A percentile compares a stretch with the other conserved stretches of the same genome.
Evolutionary conservation across 2,113 vertebrate species (phyloP).

Genomic region (Trichomycterus rosablanca): DNA sequence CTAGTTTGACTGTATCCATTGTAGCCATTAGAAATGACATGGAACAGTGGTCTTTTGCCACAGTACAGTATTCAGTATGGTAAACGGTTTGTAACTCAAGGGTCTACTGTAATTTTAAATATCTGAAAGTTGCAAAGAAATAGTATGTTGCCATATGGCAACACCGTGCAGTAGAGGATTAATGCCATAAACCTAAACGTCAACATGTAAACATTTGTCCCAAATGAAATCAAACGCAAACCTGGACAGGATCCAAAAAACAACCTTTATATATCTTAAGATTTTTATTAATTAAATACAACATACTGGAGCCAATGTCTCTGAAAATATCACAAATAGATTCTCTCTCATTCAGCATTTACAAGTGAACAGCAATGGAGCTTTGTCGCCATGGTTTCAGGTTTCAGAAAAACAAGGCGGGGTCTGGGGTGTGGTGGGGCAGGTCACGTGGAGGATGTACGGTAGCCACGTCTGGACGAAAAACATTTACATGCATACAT

Average conservation of each 20-base stretch:
- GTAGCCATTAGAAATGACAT: too few species aligned
- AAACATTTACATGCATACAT: conserved; percentile 99
- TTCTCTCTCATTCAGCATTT: conserved; percentile 98
- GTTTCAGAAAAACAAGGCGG: conserved; percentile 33
- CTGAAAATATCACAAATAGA: conserved; percentile 99
- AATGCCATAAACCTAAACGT: too few species aligned
- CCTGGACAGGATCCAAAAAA: conserved; percentile 12
- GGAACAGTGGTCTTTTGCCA: too few species aligned
- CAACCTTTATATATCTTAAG: conserved; percentile 73
- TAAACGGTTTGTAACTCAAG: too few species aligned
- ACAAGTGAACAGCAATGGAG: conserved; percentile 85
- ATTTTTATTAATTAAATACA: conserved; percentile 99
- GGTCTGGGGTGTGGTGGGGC: conserved; percentile 18
- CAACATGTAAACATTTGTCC: background rate
- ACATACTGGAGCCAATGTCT: conserved; percentile 99
- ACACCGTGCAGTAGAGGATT: too few species aligned
- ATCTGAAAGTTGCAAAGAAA: too few species aligned
- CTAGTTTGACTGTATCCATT: too few species aligned
- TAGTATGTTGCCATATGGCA: too few species aligned
- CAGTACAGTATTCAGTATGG: too few species aligned
- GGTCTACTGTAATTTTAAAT: too few species aligned
- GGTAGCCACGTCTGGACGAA: conserved; percentile 90
- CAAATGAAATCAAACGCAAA: background rate
- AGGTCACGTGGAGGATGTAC: conserved; percentile 60
- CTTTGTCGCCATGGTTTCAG: conserved; percentile 60